These are phyloP conservation scores for Saccopteryx bilineata DNA, from an alignment of 2,113 vertebrate species.

Conservation along the genomic window DNA sequence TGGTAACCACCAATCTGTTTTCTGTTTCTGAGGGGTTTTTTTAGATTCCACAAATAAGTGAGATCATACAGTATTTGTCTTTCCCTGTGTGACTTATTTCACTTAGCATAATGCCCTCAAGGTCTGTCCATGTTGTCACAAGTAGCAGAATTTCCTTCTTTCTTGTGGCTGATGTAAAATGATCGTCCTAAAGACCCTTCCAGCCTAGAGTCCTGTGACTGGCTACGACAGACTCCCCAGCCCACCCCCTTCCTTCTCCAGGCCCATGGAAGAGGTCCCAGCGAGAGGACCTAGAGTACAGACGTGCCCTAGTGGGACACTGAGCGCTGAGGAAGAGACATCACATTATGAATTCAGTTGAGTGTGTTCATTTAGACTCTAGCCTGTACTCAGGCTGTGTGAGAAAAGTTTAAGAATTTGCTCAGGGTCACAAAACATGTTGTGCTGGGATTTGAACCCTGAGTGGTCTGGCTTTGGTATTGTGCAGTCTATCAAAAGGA, in stretches of 20 bases:
- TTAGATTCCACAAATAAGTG: neutral
- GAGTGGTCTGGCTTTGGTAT: neutral
- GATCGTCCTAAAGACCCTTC: neutral
- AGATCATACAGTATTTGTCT: neutral
- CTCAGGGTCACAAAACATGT: neutral
- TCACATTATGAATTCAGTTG: rapidly evolving
- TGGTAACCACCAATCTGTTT: neutral
- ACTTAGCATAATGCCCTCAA: neutral
- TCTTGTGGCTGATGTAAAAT: neutral
- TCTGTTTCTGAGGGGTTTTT: neutral
- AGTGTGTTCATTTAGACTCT: too few relatives aligned
- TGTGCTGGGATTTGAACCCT: neutral
- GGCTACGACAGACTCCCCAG: too few relatives aligned
- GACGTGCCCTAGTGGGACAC: neutral
- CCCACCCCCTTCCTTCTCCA: neutral
- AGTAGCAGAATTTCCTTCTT: neutral
- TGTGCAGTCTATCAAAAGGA: neutral
- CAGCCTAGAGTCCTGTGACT: neutral
- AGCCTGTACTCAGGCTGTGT: neutral
- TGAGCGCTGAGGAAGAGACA: neutral
- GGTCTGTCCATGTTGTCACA: neutral
- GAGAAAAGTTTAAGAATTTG: neutral
- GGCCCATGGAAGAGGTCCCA: neutral
- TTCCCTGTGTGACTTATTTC: neutral
- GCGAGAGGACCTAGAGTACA: neutral